A percentile compares a stretch with the other conserved stretches of the same genome.
Conservation (phyloP, 2,113 vertebrate genomes). For the Planiliza haematocheilus region DNA sequence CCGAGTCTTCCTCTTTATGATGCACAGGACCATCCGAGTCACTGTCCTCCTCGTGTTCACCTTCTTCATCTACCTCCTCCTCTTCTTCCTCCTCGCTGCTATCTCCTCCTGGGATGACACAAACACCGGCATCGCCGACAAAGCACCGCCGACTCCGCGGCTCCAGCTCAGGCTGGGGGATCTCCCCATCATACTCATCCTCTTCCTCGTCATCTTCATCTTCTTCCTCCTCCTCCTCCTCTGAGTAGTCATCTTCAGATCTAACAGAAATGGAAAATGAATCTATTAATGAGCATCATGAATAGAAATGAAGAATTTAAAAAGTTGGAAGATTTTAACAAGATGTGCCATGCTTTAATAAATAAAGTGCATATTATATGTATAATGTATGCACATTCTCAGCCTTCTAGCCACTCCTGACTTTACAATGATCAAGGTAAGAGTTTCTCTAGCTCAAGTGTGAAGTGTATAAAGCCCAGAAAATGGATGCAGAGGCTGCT, state of each 20-base stretch:
- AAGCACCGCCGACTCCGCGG: constrained; percentile 83
- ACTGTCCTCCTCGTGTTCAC: constrained; percentile 87
- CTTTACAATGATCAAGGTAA: constrained; percentile 1
- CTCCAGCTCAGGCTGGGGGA: constrained; percentile 81
- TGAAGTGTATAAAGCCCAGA: background rate
- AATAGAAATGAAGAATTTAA: background rate
- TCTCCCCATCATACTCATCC: constrained; percentile 87
- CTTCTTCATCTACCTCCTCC: constrained; percentile 85
- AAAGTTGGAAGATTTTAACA: no score
- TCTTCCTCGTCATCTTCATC: constrained; percentile 92
- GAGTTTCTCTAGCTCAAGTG: background rate
- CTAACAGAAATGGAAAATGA: constrained; percentile 79
- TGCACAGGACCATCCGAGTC: constrained; percentile 94
- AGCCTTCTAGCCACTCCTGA: background rate
- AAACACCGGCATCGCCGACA: constrained; percentile 86
- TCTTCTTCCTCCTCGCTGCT: constrained; percentile 87
- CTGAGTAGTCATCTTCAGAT: constrained; percentile 93
- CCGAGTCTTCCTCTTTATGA: constrained; percentile 90
- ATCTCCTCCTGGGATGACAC: constrained; percentile 86
- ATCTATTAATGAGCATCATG: background rate
- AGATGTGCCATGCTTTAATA: no score
- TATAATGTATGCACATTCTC: no score
- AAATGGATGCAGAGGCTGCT: background rate
- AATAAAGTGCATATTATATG: no score
- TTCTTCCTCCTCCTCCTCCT: constrained; percentile 87